Conservation (phyloP, 2,113 vertebrate genomes). For the Laterallus jamaicensis region DNA sequence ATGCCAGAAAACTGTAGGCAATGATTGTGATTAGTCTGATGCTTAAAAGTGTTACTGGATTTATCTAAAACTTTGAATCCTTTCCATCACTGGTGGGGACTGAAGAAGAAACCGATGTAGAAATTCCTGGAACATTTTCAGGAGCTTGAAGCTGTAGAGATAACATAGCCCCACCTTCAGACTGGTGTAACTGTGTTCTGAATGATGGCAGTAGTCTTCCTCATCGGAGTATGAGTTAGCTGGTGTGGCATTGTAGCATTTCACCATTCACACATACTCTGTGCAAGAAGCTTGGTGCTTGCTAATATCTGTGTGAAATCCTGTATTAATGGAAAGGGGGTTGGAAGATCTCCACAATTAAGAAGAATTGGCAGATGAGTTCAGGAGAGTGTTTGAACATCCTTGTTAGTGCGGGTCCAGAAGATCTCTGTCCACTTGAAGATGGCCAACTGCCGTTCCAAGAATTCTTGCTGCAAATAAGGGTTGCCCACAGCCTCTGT, state of each 20-base stretch:
- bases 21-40: background rate
- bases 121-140: background rate
- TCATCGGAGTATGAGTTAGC: background rate
- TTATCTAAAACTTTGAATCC: background rate
- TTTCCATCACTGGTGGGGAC: background rate
- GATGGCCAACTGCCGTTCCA: background rate
- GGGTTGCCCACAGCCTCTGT: background rate
- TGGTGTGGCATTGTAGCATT: background rate
- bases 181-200: background rate
- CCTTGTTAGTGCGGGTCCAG: background rate
- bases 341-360: background rate
- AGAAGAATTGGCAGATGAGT: background rate
- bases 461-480: background rate
- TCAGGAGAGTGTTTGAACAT: background rate
- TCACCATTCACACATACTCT: fast-evolving
- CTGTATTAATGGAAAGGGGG: background rate
- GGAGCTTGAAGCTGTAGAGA: background rate
- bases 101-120: background rate
- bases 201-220: background rate
- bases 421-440: background rate
- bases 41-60: background rate
- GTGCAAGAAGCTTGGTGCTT: background rate
- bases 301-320: background rate
- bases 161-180: background rate
- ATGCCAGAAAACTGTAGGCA: background rate